phyloP scores from a whole-genome alignment of 2,113 vertebrate genomes.

The Rissa tridactyla region DNA sequence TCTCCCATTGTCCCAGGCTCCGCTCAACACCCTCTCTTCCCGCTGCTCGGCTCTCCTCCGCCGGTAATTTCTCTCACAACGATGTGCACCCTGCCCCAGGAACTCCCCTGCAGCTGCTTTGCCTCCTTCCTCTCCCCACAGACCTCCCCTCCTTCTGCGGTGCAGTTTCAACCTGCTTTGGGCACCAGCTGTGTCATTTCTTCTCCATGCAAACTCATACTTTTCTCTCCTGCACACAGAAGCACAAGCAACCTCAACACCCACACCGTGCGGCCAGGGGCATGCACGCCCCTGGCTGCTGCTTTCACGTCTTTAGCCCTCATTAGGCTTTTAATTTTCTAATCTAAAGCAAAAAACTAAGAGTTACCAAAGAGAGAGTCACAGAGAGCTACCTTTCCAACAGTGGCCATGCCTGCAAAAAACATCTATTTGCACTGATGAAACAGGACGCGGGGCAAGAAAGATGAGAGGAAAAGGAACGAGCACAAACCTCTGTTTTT shows the following conservation, averaged over 20 bases:
- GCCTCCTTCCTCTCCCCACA: conserved; percentile 1
- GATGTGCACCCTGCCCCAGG: neutral
- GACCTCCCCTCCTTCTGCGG: conserved; percentile 15
- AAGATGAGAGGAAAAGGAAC: neutral
- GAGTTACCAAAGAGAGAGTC: neutral
- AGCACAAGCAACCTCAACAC: neutral
- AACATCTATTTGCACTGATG: neutral
- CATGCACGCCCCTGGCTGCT: neutral
- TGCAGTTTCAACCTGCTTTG: neutral
- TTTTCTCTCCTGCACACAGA: neutral
- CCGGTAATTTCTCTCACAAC: neutral
- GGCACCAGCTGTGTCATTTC: neutral
- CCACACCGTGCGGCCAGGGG: fast-evolving
- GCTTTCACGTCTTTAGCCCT: neutral
- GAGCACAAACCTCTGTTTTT: neutral
- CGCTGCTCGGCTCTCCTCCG: neutral
- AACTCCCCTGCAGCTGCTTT: conserved; percentile 53
- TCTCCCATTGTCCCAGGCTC: neutral
- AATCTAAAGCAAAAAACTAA: neutral
- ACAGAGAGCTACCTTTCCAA: neutral
- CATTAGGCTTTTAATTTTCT: neutral
- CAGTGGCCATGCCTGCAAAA: neutral
- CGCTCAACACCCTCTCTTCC: neutral
- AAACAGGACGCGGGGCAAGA: neutral
- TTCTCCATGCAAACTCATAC: neutral